A percentile compares a stretch with the other conserved stretches of the same genome.
Conservation (phyloP, 2,113 vertebrate species). For the Caretta caretta region DNA sequence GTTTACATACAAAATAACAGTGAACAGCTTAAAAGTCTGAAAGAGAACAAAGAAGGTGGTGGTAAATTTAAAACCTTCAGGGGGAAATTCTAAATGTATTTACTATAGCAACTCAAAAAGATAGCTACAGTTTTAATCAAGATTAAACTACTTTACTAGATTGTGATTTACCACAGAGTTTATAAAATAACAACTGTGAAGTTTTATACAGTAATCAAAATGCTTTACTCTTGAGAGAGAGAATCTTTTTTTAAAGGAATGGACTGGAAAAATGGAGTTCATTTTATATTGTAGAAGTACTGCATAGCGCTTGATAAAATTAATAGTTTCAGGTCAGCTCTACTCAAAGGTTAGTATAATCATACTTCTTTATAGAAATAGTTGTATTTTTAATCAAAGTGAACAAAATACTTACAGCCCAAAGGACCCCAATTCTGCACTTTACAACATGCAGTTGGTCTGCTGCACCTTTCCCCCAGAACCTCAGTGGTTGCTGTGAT, state of each 20-base stretch:
- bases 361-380: neutral
- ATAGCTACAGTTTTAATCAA: neutral
- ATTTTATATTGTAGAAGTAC: neutral
- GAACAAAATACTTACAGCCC: neutral
- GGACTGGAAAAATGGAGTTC: neutral
- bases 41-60: neutral
- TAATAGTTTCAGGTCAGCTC: neutral
- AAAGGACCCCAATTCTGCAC: fast-evolving
- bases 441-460: neutral
- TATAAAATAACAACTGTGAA: neutral
- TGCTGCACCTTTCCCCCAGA: neutral
- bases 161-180: slow-evolving; percentile 24
- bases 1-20: slow-evolving; percentile 15
- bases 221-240: slow-evolving; percentile 9
- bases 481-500: neutral
- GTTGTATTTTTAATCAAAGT: neutral
- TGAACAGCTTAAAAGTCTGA: slow-evolving; percentile 9
- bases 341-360: neutral
- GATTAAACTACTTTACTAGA: neutral
- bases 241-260: neutral
- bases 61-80: slow-evolving; percentile 19
- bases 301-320: neutral
- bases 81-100: slow-evolving; percentile 27
- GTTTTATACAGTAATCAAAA: slow-evolving; percentile 42
- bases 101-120: slow-evolving; percentile 3